Evolutionary conservation across 2,888 invertebrate species (phyloP), one percentile per base, ranked within the genome.

Genomic region (Steinernema carpocapsae): DNA sequence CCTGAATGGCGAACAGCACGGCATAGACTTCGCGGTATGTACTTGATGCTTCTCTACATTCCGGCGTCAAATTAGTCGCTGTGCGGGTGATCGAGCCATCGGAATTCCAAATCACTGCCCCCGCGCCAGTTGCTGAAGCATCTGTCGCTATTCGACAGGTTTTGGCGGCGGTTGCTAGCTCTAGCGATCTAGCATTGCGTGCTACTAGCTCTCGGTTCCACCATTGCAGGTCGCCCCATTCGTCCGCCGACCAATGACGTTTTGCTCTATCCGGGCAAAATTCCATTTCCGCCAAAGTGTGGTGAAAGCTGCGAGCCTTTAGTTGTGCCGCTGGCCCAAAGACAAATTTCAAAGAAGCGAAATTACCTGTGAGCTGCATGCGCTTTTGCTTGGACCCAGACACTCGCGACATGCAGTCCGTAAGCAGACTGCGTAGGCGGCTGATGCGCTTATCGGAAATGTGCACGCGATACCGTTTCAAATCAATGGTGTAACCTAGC

Each of bases 251-350:
- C n/a, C n/a, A n/a, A n/a, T n/a, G n/a, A n/a, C n/a, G n/a, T n/a
- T n/a, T n/a, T n/a, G n/a, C n/a, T n/a, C n/a, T n/a, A n/a, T n/a
- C n/a, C n/a, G n/a, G n/a, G n/a, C n/a, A n/a, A n/a, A n/a, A n/a
- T n/a, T n/a, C n/a, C n/a, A n/a, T n/a, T n/a, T n/a, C n/a, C n/a
- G n/a, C n/a, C n/a, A n/a, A n/a, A n/a, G n/a, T n/a, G n/a, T n/a
- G n/a, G n/a, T n/a, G n/a, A n/a, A 56, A 26, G 26, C 56, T 56
- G 19, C 56, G 56, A 4, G 56, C 56, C 26, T 56, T 56, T 26
- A 56, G 26, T 12, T 14, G 22, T 4, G 26, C 6, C 24, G 22
- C 56, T 26, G 56, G 56, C 4, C 56, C 56, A 26, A 56, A 56
- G 6, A 56, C 56, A 26, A 7, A 56, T 10, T 22, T 56, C 3